Evolutionary conservation across 2,797 vertebrate species (phyloP), one percentile per base, ranked within the genome.

Genomic region (Botia kubotai): DNA sequence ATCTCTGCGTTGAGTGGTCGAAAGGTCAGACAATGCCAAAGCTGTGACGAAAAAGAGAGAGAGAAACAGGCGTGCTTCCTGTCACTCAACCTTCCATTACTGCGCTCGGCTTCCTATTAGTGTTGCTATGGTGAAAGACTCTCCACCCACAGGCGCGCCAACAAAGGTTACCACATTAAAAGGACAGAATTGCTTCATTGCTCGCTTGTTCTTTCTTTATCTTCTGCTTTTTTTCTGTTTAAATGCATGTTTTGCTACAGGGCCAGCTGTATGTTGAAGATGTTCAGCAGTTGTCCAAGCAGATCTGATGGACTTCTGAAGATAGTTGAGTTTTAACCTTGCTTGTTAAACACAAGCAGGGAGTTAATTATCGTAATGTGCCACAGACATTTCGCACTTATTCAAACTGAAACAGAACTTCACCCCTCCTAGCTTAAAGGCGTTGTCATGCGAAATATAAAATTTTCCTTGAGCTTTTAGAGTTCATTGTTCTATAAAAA

Each of bases 161-260:
- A 80, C 79, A 86, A 83, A 87, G 86, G 83, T 87, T 81, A 81
- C 29, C 13, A 46, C 70, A 75, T 82, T 84, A 80, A 79, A 80
- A 48, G 63, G 69, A 13, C 72, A 76, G 36, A 82, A 69, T 39
- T 55, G 60, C 67, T 74, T 65, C 67, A 66, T 70, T 77, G 26
- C 33, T 33, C 4, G 33, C 53, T 69, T 55, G 39, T 19, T 74
- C 70, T 58, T 72, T 52, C 52, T 53, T 57, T 14, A 3, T 33
- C 46, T 67, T 23, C 16, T 6, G 21, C 62, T 43, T 39, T 26
- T 21, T 52, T 80, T 70, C 52, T 36, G 53, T 33, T 76, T 16
- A 29, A 52, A 8, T 67, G 39, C 8, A 21, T 72, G 55, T 67
- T 79, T 29, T 77, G 79, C 86, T 76, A 65, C 46, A 8, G 6